Conservation (phyloP, 1,140 invertebrate species). For the Manduca sexta region DNA sequence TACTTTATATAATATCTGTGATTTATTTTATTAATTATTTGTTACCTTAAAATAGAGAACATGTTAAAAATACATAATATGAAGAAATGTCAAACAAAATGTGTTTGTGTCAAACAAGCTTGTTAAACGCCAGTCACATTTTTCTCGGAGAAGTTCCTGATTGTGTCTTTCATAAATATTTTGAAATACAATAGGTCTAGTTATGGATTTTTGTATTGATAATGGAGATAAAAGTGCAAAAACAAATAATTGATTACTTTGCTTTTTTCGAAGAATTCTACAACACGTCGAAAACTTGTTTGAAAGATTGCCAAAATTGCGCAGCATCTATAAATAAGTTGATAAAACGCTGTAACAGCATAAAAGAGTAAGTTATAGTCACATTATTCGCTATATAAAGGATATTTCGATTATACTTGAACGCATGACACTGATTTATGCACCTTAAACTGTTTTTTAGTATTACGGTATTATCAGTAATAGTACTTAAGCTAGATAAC, state of each 20-base stretch:
- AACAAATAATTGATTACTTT: constrained; percentile 65
- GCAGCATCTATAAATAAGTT: constrained; percentile 65
- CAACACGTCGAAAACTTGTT: constrained; percentile 51
- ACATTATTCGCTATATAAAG: too few relatives aligned
- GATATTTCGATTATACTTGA: constrained; percentile 7
- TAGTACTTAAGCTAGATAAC: too few relatives aligned
- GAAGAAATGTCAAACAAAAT: too few relatives aligned
- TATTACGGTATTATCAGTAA: too few relatives aligned
- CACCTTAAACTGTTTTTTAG: too few relatives aligned
- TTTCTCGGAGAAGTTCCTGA: neutral
- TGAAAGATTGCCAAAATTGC: constrained; percentile 67
- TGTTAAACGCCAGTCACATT: neutral
- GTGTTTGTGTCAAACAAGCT: too few relatives aligned
- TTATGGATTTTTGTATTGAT: constrained; percentile 25
- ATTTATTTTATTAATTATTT: too few relatives aligned
- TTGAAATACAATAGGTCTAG: constrained; percentile 3
- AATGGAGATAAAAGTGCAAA: constrained; percentile 65
- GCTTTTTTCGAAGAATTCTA: constrained; percentile 60
- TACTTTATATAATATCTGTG: too few relatives aligned
- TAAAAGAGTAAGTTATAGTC: constrained; percentile 50
- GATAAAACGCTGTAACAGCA: constrained; percentile 51
- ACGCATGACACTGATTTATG: constrained; percentile 9
- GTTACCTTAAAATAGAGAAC: too few relatives aligned
- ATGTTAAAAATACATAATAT: too few relatives aligned
- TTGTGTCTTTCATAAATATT: neutral